Evolutionary conservation across 2,113 vertebrate genomes (phyloP), one percentile per base, ranked within the genome.

Genomic region (Hassar affinis): DNA sequence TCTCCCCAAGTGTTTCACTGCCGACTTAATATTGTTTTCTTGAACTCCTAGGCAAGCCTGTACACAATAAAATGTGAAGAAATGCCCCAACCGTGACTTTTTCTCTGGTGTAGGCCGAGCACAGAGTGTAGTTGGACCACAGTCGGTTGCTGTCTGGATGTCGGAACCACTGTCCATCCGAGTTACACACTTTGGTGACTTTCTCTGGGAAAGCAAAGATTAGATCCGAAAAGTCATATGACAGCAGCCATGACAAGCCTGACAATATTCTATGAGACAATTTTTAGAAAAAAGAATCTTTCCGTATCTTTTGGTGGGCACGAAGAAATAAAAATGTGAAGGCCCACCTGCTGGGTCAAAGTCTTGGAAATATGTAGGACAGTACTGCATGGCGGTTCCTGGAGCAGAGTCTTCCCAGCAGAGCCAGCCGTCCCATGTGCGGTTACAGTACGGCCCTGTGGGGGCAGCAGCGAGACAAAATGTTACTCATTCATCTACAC

Each of bases 341-440:
- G 69, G 52, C 88, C 91, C 83, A 95, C 94, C 94, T 7, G 45
- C 57, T 42, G 93, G 89, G 87, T 95, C 94, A 87, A 95, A 95
- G 85, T 94, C 93, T 0, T 54, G 49, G 84, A 90, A 95, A 86
- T 95, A 95, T n/a, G 62, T 68, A 1, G 94, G 94, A 81, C 94
- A 95, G 81, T 88, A 87, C 89, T 95, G 94, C 61, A 90, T 79
- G 18, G 85, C 84, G 0, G 88, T 92, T 22, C 92, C 93, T 1
- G 94, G 93, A 57, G 77, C 0, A 0, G 93, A 83, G 76, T 95
- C 94, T 7, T 80, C 91, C 94, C 94, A 95, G 38, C 94, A 95
- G 57, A 95, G 85, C 94, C 93, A 95, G 30, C 94, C 94, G 0
- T 95, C 94, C 94, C 94, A 95, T 0, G 94, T 95, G 38, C 94